Percentiles rank a stretch among this genome's conserved stretches.
phyloP scores from a whole-genome alignment of 2,113 vertebrate genomes.

The Lampris megalopsis region DNA sequence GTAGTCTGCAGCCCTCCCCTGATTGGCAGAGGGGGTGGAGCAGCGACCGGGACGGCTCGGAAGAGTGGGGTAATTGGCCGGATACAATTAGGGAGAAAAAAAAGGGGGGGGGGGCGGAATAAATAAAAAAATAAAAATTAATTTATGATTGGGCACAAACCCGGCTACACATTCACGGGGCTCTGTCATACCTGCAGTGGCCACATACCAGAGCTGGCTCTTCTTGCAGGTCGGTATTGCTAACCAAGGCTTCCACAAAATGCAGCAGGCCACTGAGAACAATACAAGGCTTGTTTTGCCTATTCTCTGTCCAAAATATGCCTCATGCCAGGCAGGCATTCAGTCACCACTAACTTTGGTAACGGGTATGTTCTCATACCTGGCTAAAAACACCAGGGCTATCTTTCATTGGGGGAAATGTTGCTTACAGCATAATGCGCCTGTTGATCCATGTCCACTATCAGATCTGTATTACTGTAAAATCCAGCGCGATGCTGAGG shows the following conservation, averaged over 20 bases:
- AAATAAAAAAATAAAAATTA: too few relatives aligned
- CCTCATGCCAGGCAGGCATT: constrained; percentile 35
- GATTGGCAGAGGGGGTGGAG: too few relatives aligned
- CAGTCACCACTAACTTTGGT: constrained; percentile 33
- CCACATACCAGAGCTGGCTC: constrained; percentile 29
- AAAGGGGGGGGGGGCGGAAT: too few relatives aligned
- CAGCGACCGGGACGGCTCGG: too few relatives aligned
- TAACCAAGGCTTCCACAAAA: constrained; percentile 33
- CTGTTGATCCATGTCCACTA: constrained; percentile 29
- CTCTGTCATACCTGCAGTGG: constrained; percentile 29
- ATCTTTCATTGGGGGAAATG: constrained; percentile 29
- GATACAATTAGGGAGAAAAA: too few relatives aligned
- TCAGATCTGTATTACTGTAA: constrained; percentile 15
- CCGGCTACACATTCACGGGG: constrained; percentile 17
- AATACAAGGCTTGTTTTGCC: constrained; percentile 54
- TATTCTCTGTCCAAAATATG: constrained; percentile 44
- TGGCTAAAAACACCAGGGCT: constrained; percentile 34
- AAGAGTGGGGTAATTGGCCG: too few relatives aligned
- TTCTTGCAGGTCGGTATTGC: constrained; percentile 33
- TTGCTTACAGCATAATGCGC: constrained; percentile 29
- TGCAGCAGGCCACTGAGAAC: constrained; percentile 45
- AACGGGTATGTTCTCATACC: constrained; percentile 34
- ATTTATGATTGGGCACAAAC: constrained; percentile 3
- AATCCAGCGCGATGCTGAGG: constrained; percentile 5
- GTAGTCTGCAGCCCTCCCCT: too few relatives aligned